These are phyloP conservation scores for Pteria penguin DNA, from an alignment of 2,888 invertebrate genomes.

Conservation along the genomic window DNA sequence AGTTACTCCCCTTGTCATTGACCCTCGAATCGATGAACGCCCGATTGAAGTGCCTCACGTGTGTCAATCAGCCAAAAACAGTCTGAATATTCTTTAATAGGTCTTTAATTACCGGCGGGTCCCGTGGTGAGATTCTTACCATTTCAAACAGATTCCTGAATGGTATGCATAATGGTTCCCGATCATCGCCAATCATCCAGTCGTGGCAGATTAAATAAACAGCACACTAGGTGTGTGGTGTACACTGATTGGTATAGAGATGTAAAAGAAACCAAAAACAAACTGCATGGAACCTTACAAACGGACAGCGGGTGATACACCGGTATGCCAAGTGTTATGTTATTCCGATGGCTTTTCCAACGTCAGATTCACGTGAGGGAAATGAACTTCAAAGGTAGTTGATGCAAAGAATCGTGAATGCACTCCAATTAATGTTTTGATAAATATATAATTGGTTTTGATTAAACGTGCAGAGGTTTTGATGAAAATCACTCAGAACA, in stretches of 20 bases:
- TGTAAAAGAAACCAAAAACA: slow-evolving; percentile 1
- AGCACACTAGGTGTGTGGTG: slow-evolving; percentile 4
- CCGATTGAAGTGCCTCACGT: background rate
- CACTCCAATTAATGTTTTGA: slow-evolving; percentile 30
- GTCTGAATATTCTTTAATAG: slow-evolving; percentile 2
- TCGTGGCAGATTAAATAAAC: background rate
- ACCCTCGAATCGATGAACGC: background rate
- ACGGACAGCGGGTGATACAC: background rate
- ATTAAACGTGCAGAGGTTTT: slow-evolving; percentile 23
- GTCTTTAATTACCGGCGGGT: background rate
- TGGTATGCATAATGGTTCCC: background rate
- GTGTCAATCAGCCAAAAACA: slow-evolving; percentile 8
- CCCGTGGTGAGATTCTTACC: background rate
- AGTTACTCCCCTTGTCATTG: background rate
- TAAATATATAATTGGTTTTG: slow-evolving; percentile 40
- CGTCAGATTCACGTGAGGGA: slow-evolving; percentile 30
- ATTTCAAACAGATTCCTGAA: background rate
- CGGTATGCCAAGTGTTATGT: slow-evolving; percentile 11
- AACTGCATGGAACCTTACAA: background rate
- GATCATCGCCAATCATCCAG: background rate
- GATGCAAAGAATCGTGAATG: slow-evolving; percentile 16
- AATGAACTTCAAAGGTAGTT: slow-evolving; percentile 37
- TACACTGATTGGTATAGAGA: background rate
- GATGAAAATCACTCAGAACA: background rate
- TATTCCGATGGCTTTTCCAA: slow-evolving; percentile 38